These are phyloP conservation scores for Drosophila cardini DNA, from an alignment of 1,140 invertebrate species.

Conservation along the genomic window DNA sequence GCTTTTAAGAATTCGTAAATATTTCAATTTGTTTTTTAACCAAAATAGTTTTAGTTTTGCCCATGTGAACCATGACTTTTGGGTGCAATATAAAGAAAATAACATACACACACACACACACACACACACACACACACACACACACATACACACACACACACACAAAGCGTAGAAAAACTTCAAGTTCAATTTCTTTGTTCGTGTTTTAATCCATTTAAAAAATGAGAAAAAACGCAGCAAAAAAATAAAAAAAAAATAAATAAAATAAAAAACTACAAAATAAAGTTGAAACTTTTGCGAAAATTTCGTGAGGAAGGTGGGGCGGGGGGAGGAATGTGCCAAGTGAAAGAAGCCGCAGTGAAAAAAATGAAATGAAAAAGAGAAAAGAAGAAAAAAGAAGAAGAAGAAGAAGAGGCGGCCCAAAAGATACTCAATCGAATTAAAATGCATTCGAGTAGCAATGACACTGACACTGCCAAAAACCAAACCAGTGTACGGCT, in stretches of 20 bases:
- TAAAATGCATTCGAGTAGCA: slow-evolving; percentile 77
- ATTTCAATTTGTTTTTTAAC: neutral
- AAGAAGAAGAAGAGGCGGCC: slow-evolving; percentile 36
- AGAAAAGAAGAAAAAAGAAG: slow-evolving; percentile 16
- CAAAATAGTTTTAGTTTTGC: slow-evolving; percentile 14
- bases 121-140: neutral
- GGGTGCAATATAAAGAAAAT: neutral
- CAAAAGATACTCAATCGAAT: slow-evolving; percentile 69
- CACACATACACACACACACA: neutral
- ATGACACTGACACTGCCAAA: slow-evolving; percentile 69
- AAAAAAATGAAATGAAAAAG: slow-evolving; percentile 3
- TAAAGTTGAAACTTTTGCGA: slow-evolving; percentile 59
- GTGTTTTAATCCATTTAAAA: slow-evolving; percentile 53
- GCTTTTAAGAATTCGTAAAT: neutral
- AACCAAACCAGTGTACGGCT: slow-evolving; percentile 13
- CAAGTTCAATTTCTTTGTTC: slow-evolving; percentile 66
- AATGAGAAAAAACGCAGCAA: slow-evolving; percentile 6
- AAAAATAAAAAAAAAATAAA: slow-evolving; percentile 20
- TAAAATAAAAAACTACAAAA: slow-evolving; percentile 50
- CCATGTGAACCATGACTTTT: slow-evolving; percentile 44
- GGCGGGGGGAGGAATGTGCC: neutral
- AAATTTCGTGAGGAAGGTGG: slow-evolving; percentile 32
- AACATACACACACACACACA: neutral
- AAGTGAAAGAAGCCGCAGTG: slow-evolving; percentile 5
- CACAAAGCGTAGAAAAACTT: slow-evolving; percentile 50